These are phyloP conservation scores for Abrostola triplasia DNA, from an alignment of 2,888 invertebrate genomes.

Conservation along the genomic window DNA sequence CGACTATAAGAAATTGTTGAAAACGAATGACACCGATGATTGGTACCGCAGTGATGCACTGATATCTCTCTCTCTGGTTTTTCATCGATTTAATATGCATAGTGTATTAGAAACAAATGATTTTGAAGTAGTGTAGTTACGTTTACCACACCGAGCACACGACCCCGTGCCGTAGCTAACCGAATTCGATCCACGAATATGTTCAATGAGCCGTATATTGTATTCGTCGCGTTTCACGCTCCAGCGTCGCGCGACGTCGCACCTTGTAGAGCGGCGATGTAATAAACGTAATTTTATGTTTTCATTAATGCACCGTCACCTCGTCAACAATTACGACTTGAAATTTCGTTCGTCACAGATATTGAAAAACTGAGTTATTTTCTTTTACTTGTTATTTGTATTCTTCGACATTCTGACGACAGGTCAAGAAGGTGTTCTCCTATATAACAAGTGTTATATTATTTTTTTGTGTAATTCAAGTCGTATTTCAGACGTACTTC, in stretches of 20 bases:
- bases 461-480: too few relatives aligned
- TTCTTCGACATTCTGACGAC: neutral
- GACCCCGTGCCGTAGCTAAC: conserved; percentile 36
- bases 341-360: conserved; percentile 42
- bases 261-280: conserved; percentile 37
- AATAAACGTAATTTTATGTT: conserved; percentile 50
- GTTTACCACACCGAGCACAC: conserved; percentile 19
- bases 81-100: too few relatives aligned
- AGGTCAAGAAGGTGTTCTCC: too few relatives aligned
- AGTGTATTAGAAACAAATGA: neutral
- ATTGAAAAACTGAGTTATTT: conserved; percentile 42
- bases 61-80: too few relatives aligned
- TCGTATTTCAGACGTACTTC: too few relatives aligned
- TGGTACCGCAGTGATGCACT: too few relatives aligned
- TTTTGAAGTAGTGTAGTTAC: conserved; percentile 4
- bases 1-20: too few relatives aligned
- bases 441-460: too few relatives aligned
- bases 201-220: conserved; percentile 55
- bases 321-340: conserved; percentile 42
- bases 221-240: conserved; percentile 49
- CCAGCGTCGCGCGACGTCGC: conserved; percentile 17
- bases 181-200: conserved; percentile 57
- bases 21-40: too few relatives aligned
- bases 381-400: conserved; percentile 9
- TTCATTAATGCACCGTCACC: conserved; percentile 45